phyloP scores from a whole-genome alignment of 2,888 invertebrate genomes.

The Glaucopsyche alexis region DNA sequence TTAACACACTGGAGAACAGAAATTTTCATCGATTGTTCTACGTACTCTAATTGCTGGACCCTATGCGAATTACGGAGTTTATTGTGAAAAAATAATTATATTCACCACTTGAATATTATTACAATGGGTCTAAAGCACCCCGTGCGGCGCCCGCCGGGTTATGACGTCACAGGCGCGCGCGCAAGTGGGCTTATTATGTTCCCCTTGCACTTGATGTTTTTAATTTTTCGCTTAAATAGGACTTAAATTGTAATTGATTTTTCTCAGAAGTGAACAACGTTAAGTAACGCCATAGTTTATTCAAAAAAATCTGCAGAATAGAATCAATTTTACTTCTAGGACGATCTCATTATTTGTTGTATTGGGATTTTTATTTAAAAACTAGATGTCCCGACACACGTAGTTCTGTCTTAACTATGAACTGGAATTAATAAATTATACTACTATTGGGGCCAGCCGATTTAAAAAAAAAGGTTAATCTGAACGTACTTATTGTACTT shows the following conservation, averaged over 20 bases:
- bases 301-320: no score
- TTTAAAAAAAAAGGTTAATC: no score
- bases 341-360: no score
- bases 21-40: conserved; percentile 20
- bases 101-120: conserved; percentile 57
- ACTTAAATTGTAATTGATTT: conserved; percentile 9
- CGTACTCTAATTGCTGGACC: conserved; percentile 24
- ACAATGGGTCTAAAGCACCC: conserved; percentile 46
- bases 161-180: conserved; percentile 36
- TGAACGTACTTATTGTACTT: no score
- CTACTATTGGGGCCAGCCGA: no score
- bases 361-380: no score
- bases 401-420: no score
- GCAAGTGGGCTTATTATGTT: conserved; percentile 30
- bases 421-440: no score
- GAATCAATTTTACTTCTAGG: no score
- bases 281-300: neutral
- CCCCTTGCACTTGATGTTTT: conserved; percentile 20
- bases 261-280: conserved; percentile 9
- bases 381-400: no score
- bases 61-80: conserved; percentile 38
- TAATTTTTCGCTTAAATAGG: conserved; percentile 16
- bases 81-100: conserved; percentile 51
- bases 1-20: conserved; percentile 11
- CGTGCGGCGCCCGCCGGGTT: conserved; percentile 38